These are phyloP conservation scores for Saccostrea echinata DNA, from an alignment of 1,140 invertebrate species.

Conservation along the genomic window DNA sequence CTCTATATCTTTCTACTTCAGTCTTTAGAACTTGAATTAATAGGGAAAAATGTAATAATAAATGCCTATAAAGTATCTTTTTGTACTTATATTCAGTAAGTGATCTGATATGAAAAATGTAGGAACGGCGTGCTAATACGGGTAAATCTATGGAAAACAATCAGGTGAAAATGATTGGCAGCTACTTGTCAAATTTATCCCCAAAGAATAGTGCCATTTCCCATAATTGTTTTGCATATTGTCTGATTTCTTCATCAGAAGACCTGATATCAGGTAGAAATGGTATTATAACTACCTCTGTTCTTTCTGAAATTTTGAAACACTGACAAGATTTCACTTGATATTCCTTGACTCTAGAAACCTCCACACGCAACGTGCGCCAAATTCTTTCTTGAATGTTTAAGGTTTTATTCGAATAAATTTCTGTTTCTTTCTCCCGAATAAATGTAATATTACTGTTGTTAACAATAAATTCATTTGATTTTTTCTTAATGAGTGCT, in stretches of 20 bases:
- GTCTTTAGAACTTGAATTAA: too few relatives aligned
- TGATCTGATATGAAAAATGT: too few relatives aligned
- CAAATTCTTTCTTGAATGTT: background rate
- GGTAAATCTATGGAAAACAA: too few relatives aligned
- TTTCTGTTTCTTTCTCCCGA: slow-evolving; percentile 7
- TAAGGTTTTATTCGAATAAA: background rate
- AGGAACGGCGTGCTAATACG: too few relatives aligned
- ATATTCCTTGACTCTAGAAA: background rate
- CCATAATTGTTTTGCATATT: background rate
- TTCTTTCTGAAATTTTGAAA: background rate
- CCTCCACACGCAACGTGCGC: background rate
- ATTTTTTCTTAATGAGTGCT: background rate
- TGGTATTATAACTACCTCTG: background rate
- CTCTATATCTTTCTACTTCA: too few relatives aligned
- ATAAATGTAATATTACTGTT: background rate
- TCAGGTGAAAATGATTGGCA: too few relatives aligned
- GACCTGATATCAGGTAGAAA: background rate
- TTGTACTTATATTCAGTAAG: too few relatives aligned
- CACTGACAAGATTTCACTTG: background rate
- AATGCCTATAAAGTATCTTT: too few relatives aligned
- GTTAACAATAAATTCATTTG: background rate
- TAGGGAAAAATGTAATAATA: too few relatives aligned
- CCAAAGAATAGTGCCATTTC: background rate
- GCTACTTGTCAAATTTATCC: background rate
- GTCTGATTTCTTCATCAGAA: background rate